Evolutionary conservation across 2,888 invertebrate species (phyloP).

Genomic region (Leptopilina drosophilae): DNA sequence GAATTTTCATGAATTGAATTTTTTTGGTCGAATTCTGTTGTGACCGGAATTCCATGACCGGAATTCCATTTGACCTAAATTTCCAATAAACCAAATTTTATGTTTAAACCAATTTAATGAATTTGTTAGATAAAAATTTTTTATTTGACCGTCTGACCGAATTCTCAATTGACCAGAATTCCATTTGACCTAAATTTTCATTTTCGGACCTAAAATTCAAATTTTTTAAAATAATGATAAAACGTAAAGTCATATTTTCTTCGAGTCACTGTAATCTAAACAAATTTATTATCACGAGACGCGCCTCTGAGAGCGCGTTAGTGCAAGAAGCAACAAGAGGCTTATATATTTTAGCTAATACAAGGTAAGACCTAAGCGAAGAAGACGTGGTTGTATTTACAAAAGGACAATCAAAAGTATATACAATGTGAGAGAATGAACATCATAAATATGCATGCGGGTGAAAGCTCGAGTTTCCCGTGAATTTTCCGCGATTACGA

Average conservation of each 20-base stretch:
- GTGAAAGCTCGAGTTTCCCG: conserved; percentile 34
- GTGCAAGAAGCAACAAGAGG: conserved; percentile 12
- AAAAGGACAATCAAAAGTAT: conserved; percentile 37
- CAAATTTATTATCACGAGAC: background rate
- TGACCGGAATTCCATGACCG: no score
- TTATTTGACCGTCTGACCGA: no score
- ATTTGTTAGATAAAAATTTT: no score
- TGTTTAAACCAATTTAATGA: no score
- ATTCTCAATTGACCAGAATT: no score
- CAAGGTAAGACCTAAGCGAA: conserved; percentile 8
- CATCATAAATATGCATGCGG: conserved; percentile 37
- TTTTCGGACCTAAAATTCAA: no score
- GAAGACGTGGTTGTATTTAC: conserved; percentile 24
- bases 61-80: no score
- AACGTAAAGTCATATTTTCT: background rate
- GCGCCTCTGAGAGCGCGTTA: background rate
- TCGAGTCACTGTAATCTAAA: background rate
- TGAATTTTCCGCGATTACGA: conserved; percentile 29
- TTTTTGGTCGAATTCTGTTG: no score
- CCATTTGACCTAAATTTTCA: no score
- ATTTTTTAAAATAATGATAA: no score
- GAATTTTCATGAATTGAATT: no score
- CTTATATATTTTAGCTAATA: conserved; percentile 18
- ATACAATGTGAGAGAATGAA: conserved; percentile 23
- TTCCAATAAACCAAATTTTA: no score